Percentiles rank a stretch among this genome's conserved stretches.
phyloP scores from a whole-genome alignment of 2,113 vertebrate species.

The Peromyscus polionotus region DNA sequence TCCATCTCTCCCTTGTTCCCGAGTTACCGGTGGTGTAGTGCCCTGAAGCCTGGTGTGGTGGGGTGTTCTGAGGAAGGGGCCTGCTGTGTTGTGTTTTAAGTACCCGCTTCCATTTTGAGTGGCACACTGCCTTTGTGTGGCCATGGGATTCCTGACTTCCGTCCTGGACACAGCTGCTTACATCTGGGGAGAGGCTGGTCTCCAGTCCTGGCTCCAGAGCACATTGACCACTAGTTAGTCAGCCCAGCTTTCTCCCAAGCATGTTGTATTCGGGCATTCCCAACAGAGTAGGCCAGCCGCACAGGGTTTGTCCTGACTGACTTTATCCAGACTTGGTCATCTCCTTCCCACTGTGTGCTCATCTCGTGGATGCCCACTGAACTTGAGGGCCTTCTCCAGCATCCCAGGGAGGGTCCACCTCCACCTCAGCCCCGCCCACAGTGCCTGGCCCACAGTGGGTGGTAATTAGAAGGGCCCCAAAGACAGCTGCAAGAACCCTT shows the following conservation, averaged over 20 bases:
- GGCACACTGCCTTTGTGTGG: background rate
- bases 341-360: background rate
- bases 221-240: accelerated
- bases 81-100: background rate
- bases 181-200: background rate
- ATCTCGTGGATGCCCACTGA: background rate
- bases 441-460: accelerated
- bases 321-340: background rate
- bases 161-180: background rate
- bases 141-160: background rate
- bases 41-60: background rate
- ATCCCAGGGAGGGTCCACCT: accelerated
- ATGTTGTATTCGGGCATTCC: no score
- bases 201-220: background rate
- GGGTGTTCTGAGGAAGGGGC: background rate
- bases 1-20: accelerated
- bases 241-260: background rate
- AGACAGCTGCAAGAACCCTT: background rate
- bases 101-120: background rate
- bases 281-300: no score
- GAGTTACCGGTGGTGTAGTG: background rate
- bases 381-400: background rate
- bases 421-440: background rate
- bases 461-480: background rate
- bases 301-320: background rate